Evolutionary conservation across 2,113 vertebrate species (phyloP).

Genomic region (Rhinopomastus cyanomelas): DNA sequence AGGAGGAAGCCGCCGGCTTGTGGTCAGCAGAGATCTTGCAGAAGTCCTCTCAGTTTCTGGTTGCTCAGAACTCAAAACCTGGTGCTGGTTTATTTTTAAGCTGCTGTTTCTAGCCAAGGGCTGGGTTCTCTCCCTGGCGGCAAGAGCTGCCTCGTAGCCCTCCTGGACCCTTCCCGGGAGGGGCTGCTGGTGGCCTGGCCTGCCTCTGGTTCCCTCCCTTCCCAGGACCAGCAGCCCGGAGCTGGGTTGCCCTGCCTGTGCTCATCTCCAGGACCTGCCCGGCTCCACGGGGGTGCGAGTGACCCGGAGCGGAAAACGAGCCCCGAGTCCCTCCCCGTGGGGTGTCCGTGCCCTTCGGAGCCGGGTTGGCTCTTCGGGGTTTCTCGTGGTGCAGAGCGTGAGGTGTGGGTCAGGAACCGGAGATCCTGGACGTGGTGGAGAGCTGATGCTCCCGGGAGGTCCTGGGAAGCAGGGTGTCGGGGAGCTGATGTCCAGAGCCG

Average conservation of each 20-base stretch:
- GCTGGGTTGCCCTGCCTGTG: not conserved
- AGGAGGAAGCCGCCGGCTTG: slow-evolving; percentile 33
- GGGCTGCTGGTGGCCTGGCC: not conserved
- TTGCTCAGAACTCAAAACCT: slow-evolving; percentile 27
- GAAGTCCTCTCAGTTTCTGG: slow-evolving; percentile 47
- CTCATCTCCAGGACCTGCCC: not conserved
- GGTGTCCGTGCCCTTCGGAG: not conserved
- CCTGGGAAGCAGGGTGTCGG: not conserved
- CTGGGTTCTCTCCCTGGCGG: rapidly evolving
- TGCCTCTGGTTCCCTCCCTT: not conserved
- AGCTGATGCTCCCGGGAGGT: not conserved
- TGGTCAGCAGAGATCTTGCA: slow-evolving; percentile 20
- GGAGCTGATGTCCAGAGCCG: not conserved
- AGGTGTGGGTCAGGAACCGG: not conserved
- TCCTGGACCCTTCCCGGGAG: rapidly evolving
- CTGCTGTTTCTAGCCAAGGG: not conserved
- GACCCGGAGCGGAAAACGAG: not conserved
- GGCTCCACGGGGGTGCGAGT: rapidly evolving
- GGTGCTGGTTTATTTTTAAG: not conserved
- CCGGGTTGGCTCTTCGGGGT: not conserved
- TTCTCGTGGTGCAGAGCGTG: not conserved
- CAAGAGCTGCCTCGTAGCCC: not conserved
- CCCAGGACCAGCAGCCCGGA: not conserved
- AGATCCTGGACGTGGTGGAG: not conserved
- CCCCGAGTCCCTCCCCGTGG: not conserved